Base-by-base conservation (phyloP, 1,140 invertebrate genomes). In the Macrotrachela quadricornifera region DNA sequence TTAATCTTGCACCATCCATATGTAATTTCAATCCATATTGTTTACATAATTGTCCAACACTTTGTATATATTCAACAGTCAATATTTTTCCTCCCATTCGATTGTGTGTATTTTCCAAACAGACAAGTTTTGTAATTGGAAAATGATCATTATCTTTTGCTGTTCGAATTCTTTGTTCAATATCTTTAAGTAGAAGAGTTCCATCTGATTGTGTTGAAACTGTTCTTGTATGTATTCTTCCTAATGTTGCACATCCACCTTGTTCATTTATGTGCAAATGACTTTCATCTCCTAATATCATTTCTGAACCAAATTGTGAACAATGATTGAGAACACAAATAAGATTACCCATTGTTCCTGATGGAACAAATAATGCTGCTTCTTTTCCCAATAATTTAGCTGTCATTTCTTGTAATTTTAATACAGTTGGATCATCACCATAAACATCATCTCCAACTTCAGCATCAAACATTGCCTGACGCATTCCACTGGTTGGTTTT, bases 341-440 rank as follows among this genome's bases (percentile, higher is more conserved):
- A 50, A 94, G 74, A 73, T 95, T 95, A 45, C 81, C 81, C 87
- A 94, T 92, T 1, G 88, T 92, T 51, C 88, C 88, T 56, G 81
- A 82, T 4, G 83, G 76, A 30, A 94, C 79, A 70, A 87, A 91
- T 39, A 94, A 62, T 0, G 80, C 83, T 47, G 79, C 80, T 70
- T 94, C 86, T 71, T 88, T 94, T 10, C 79, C 83, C 30, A 91
- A 73, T 45, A 91, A 59, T 46, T 75, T 62, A 0, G 87, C 85
- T 50, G 79, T 75, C 62, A 75, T 77, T n/a, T n/a, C n/a, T n/a
- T n/a, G n/a, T n/a, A n/a, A n/a, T n/a, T n/a, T n/a, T n/a, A n/a
- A n/a, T n/a, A n/a, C n/a, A n/a, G n/a, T n/a, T n/a, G n/a, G n/a
- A n/a, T n/a, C n/a, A n/a, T n/a, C n/a, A n/a, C n/a, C n/a, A n/a